phyloP scores from a whole-genome alignment of 2,888 invertebrate genomes.

The Aphodius granarius region DNA sequence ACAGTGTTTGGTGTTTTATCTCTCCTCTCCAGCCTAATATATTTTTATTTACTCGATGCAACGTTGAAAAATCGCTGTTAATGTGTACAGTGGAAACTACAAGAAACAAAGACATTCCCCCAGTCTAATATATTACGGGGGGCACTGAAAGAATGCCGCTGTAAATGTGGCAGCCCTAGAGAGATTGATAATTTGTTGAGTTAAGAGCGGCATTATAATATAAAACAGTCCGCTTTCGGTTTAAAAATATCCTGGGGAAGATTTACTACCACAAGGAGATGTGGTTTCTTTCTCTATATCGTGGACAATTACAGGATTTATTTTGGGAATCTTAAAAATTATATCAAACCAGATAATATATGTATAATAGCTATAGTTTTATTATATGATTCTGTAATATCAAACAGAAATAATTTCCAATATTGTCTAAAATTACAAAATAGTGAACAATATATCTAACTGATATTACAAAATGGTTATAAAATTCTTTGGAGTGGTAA shows the following conservation, averaged over 20 bases:
- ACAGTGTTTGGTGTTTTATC: neutral
- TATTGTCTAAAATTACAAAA: too few relatives aligned
- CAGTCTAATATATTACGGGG: neutral
- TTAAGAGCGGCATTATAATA: conserved; percentile 27
- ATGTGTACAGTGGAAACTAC: neutral
- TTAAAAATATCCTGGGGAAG: neutral
- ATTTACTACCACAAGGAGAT: neutral
- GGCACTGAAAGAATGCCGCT: neutral
- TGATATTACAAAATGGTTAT: too few relatives aligned
- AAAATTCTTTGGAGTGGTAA: too few relatives aligned
- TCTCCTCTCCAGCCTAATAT: neutral
- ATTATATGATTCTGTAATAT: too few relatives aligned
- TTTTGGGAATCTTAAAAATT: neutral
- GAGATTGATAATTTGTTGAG: conserved; percentile 30
- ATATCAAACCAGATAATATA: neutral
- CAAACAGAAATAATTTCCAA: too few relatives aligned
- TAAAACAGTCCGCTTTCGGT: conserved; percentile 21
- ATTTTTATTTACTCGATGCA: neutral
- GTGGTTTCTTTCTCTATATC: neutral
- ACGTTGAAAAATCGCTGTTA: neutral
- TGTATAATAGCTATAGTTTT: too few relatives aligned
- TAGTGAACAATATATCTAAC: too few relatives aligned
- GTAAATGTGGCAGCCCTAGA: conserved; percentile 2
- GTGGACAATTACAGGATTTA: neutral
- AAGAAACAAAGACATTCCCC: neutral